A percentile compares a stretch with the other conserved stretches of the same genome.
phyloP scores from a whole-genome alignment of 1,140 invertebrate species.

The Drosophila nigrodunni region DNA sequence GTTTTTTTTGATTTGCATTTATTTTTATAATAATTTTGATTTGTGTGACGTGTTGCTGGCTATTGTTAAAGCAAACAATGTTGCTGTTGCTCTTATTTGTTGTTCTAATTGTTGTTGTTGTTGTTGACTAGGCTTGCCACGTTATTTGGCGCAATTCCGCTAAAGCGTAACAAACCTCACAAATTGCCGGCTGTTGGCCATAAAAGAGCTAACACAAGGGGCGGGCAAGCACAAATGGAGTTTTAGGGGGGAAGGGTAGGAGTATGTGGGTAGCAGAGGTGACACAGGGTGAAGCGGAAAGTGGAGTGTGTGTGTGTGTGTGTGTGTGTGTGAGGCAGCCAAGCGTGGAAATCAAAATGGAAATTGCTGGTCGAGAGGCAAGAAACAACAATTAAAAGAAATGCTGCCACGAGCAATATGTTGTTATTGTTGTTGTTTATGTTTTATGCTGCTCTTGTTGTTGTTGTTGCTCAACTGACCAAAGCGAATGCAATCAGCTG shows the following conservation, averaged over 20 bases:
- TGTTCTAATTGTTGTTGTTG: slow-evolving; percentile 19
- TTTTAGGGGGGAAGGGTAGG: not conserved
- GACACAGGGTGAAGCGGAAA: not conserved
- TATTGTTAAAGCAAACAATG: slow-evolving; percentile 7
- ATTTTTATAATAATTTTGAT: slow-evolving; percentile 61
- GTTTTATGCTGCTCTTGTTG: slow-evolving; percentile 18
- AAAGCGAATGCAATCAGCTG: slow-evolving; percentile 57
- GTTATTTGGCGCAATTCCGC: slow-evolving; percentile 75
- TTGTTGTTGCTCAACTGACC: slow-evolving; percentile 63
- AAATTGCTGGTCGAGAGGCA: slow-evolving; percentile 53
- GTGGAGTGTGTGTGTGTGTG: not conserved
- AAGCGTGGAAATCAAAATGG: slow-evolving; percentile 74
- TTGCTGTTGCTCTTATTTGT: slow-evolving; percentile 16
- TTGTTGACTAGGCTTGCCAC: slow-evolving; percentile 62
- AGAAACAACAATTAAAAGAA: slow-evolving; percentile 55
- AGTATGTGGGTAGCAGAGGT: not conserved
- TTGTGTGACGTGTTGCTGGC: slow-evolving; percentile 44
- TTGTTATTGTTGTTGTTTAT: slow-evolving; percentile 25
- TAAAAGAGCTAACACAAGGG: slow-evolving; percentile 10
- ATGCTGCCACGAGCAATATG: slow-evolving; percentile 22
- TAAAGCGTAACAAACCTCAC: slow-evolving; percentile 68
- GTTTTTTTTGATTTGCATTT: slow-evolving; percentile 33
- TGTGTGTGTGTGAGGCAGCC: slow-evolving; percentile 18
- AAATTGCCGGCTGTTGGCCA: slow-evolving; percentile 22
- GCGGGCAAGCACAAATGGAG: slow-evolving; percentile 1